Conservation (phyloP, 2,888 invertebrate genomes). For the Morpho helenor region DNA sequence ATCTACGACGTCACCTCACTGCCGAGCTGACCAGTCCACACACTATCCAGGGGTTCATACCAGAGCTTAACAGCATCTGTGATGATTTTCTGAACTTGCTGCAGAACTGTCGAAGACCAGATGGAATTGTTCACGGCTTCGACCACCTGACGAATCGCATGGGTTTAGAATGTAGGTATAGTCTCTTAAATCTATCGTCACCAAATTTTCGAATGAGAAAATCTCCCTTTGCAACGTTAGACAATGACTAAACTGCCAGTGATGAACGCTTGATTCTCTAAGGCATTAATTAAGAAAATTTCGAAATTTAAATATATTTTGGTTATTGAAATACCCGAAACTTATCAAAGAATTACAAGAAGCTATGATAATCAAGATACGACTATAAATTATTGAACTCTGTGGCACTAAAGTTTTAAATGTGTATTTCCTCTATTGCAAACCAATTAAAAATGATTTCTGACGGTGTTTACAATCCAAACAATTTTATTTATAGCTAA, state of each 20-base stretch:
- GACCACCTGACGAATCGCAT: conserved; percentile 87
- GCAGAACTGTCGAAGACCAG: conserved; percentile 69
- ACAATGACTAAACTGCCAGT: too few relatives aligned
- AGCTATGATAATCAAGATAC: too few relatives aligned
- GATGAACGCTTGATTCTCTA: too few relatives aligned
- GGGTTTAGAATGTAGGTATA: conserved; percentile 87
- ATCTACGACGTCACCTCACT: conserved; percentile 85
- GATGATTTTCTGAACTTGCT: conserved; percentile 88
- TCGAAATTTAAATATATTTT: too few relatives aligned
- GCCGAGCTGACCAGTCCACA: conserved; percentile 86
- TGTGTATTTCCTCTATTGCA: neutral
- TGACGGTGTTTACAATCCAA: too few relatives aligned
- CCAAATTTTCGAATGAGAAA: neutral
- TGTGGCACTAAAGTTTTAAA: neutral
- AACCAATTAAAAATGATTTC: neutral
- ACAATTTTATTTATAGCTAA: neutral
- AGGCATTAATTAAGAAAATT: too few relatives aligned
- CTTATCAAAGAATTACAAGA: too few relatives aligned
- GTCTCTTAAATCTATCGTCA: neutral
- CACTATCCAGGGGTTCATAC: conserved; percentile 86
- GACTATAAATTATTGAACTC: neutral
- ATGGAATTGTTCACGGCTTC: conserved; percentile 79
- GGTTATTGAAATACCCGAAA: too few relatives aligned
- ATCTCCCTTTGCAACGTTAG: too few relatives aligned
- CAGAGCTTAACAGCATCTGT: conserved; percentile 85